Conservation (phyloP, 1,140 invertebrate species). For the Nixonia krombeini region DNA sequence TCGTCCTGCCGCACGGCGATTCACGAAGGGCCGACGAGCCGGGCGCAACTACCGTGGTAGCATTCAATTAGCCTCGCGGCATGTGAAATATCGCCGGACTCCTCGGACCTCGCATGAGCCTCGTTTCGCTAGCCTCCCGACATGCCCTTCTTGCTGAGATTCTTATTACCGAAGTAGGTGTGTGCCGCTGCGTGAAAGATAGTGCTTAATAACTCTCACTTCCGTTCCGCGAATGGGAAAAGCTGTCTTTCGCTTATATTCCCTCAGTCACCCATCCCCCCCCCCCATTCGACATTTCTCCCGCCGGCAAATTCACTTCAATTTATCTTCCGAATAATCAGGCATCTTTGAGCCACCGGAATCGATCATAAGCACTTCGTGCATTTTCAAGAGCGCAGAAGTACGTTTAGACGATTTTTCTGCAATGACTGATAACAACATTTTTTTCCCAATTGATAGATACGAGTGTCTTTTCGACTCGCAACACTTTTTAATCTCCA, state of each 20-base stretch:
- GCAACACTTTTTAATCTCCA: no score
- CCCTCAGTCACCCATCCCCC: no score
- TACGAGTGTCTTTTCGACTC: no score
- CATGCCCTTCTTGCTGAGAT: neutral
- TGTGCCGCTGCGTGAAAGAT: conserved; percentile 5
- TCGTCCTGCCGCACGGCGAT: conserved; percentile 27
- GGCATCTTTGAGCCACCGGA: no score
- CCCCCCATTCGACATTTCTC: no score
- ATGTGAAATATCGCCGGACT: conserved; percentile 68
- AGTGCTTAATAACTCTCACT: conserved; percentile 3
- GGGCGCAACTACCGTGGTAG: conserved; percentile 66
- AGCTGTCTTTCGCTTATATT: neutral
- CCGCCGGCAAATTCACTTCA: no score
- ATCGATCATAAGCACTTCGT: no score
- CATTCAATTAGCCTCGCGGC: conserved; percentile 70
- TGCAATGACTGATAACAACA: no score
- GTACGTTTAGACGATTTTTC: no score
- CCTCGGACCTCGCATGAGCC: neutral
- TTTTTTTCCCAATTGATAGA: no score
- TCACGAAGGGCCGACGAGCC: conserved; percentile 25
- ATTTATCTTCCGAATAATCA: no score
- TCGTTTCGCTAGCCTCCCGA: conserved; percentile 15
- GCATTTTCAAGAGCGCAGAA: no score
- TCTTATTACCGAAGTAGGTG: conserved; percentile 2
- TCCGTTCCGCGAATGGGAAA: neutral